These are phyloP conservation scores for Rhabdomys pumilio DNA, from an alignment of 2,797 vertebrate genomes.

Conservation along the genomic window DNA sequence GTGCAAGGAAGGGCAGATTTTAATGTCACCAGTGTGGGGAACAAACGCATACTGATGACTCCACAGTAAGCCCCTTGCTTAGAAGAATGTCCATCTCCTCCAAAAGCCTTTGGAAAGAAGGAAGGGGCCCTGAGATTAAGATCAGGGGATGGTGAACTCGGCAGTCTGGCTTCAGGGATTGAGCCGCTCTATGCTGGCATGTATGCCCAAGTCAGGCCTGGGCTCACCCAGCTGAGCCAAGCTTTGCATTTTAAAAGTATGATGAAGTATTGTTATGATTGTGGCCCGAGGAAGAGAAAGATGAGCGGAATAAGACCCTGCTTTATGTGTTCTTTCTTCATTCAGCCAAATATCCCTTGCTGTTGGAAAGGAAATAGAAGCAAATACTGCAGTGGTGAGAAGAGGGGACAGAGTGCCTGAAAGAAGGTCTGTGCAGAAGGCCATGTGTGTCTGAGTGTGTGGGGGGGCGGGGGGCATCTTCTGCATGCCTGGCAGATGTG, in stretches of 20 bases:
- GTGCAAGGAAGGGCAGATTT: constrained; percentile 52
- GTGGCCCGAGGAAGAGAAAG: constrained; percentile 71
- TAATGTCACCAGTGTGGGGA: not conserved
- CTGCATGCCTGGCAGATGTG: not conserved
- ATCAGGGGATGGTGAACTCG: constrained; percentile 18
- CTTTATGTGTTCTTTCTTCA: constrained; percentile 58
- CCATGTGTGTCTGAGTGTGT: not conserved
- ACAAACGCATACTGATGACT: constrained; percentile 27
- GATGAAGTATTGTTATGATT: constrained; percentile 64
- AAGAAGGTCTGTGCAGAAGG: not conserved
- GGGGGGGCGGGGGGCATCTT: too few species aligned
- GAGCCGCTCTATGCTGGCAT: constrained; percentile 5
- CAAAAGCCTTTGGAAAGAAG: not conserved
- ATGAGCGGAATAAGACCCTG: constrained; percentile 28
- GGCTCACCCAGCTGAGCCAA: constrained; percentile 57
- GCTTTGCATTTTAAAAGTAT: constrained; percentile 70
- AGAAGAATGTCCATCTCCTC: not conserved
- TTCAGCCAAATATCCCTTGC: constrained; percentile 10
- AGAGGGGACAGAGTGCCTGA: not conserved
- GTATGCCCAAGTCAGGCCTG: constrained; percentile 26
- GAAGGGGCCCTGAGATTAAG: constrained; percentile 50
- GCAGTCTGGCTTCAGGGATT: not conserved
- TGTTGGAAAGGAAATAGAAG: constrained; percentile 12
- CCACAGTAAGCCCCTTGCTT: constrained; percentile 41
- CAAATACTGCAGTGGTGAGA: not conserved